Evolutionary conservation across 2,113 vertebrate genomes (phyloP), one percentile per base, ranked within the genome.

Genomic region (Echinops telfairi): DNA sequence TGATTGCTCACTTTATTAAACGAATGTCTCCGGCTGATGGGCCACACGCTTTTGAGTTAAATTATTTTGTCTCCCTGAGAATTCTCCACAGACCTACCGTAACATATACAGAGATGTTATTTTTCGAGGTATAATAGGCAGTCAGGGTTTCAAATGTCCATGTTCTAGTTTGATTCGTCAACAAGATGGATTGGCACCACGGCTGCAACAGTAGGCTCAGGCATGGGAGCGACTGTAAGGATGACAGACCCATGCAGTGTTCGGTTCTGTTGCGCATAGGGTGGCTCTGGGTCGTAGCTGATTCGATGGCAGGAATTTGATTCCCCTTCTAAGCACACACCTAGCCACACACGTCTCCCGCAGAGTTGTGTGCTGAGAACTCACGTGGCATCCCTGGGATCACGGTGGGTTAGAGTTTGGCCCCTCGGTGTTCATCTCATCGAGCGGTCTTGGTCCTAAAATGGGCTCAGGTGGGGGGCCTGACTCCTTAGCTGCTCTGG

Each of bases 141-240:
- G 66, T 70, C 29, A 77, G 10, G 88, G 95, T 88, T 23, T 92
- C 33, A 92, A 86, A 76, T 79, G 43, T 17, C 57, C 16, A 40
- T 92, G 6, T 53, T 90, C 27, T 75, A 66, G 90, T 33, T 71
- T 71, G 11, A 58, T 58, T 58, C 57, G 14, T 19, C 40, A 40
- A 40, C 7, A 40, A 53, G 6, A 53, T 53, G 47, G 47, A 53
- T 53, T 53, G 47, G 6, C 9, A 53, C 10, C 47, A 53, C 7
- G 47, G 47, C 47, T 53, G 47, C 47, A 53, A 9, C 9, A 6
- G 12, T 11, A 10, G 12, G 47, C 47, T 53, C 47, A 12, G 47
- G 47, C 47, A 53, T 53, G 5, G 47, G 47, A 9, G 12, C 47
- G 60, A 22, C 14, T 62, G 60, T 23, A 62, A 62, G 22, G 19